Conservation (phyloP, 2,113 vertebrate species). For the Desmodus rotundus region DNA sequence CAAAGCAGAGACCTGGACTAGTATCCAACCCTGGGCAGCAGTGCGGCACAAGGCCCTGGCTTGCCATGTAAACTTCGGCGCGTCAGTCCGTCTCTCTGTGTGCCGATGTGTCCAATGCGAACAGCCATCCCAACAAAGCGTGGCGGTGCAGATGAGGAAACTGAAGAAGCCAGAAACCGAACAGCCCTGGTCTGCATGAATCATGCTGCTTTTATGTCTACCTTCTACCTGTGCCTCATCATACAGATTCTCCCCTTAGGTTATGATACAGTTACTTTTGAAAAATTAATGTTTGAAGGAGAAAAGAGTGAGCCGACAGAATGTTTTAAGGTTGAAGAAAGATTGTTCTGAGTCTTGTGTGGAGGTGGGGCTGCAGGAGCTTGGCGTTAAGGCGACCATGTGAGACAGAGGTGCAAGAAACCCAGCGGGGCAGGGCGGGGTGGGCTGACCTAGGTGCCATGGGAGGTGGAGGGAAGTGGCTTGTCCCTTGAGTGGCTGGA, state of each 20-base stretch:
- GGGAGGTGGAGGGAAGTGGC: rapidly evolving
- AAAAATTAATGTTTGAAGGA: not conserved
- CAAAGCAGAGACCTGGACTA: not conserved
- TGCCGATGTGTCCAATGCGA: not conserved
- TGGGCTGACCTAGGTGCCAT: rapidly evolving
- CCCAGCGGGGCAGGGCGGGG: rapidly evolving
- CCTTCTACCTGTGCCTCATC: not conserved
- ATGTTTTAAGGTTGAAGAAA: not conserved
- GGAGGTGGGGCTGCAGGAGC: not conserved
- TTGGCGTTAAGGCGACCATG: rapidly evolving
- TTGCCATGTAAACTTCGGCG: rapidly evolving
- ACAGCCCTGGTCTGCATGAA: not conserved
- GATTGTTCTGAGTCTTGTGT: too few relatives aligned
- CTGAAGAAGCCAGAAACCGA: rapidly evolving
- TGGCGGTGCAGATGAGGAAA: not conserved
- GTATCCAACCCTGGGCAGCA: not conserved
- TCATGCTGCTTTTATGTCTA: not conserved
- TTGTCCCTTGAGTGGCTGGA: too few relatives aligned
- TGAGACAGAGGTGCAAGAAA: rapidly evolving
- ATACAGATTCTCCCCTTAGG: not conserved
- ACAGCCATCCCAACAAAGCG: rapidly evolving
- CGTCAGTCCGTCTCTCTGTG: not conserved
- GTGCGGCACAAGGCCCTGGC: rapidly evolving
- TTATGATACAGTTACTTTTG: not conserved
- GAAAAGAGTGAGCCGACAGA: not conserved